Evolutionary conservation across 2,888 invertebrate genomes (phyloP), one percentile per base, ranked within the genome.

Genomic region (Drosophila cognata): DNA sequence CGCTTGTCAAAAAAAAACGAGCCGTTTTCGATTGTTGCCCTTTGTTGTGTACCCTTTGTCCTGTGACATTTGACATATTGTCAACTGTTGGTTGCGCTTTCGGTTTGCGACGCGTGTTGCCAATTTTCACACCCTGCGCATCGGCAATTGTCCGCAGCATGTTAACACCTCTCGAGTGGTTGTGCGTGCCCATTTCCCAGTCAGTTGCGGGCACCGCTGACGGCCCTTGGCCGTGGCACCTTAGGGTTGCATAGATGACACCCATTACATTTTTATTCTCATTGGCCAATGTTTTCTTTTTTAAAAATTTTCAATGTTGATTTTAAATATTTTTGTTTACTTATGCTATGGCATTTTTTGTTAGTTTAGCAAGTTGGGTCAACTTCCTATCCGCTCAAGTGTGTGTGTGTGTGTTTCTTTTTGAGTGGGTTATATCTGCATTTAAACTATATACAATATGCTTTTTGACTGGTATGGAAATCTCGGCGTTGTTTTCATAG

Each of bases 1-100:
- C 92, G 92, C 93, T 92, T 92, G 92, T 92, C 92, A 92, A 91
- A 92, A 92, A 86, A 92, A 81, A 87, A 83, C 82, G 79, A 72
- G 74, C 55, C 71, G 68, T 57, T 68, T 73, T 69, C 67, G 60
- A 55, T 77, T 67, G 63, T 58, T 77, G 38, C 41, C 59, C 56
- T 60, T 70, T 78, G 71, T 68, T 53, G 48, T 59, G 58, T 69
- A 58, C 76, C 68, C 75, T 81, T 79, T 81, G 78, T 82, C 55
- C 85, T 88, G 81, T 88, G 88, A 91, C 91, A 82, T 91, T 91
- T 91, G 92, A 90, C 92, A 92, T 92, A 92, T 91, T 92, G 92
- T 86, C 81, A 74, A 72, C 77, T 74, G 82, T 82, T 77, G 79
- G 84, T 71, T 64, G 74, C 74, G 55, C 53, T 68, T 61, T 51